Evolutionary conservation across 2,888 invertebrate genomes (phyloP).

Genomic region (Merodon equestris): DNA sequence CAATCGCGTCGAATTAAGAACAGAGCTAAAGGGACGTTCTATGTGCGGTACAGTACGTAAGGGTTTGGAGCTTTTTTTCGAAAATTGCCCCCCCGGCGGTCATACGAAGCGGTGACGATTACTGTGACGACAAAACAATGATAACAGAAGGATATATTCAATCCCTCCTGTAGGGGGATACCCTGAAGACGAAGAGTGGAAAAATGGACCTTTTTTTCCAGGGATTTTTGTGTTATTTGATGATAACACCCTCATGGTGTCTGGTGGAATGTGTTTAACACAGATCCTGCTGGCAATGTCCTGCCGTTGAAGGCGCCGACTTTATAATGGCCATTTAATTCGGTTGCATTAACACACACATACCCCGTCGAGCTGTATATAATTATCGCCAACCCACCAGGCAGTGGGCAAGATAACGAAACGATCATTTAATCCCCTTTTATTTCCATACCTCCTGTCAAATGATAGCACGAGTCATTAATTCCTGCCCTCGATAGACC

Average conservation of each 20-base stretch:
- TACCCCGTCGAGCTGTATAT: conserved; percentile 15
- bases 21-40: conserved; percentile 30
- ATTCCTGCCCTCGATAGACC: conserved; percentile 13
- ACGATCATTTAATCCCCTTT: conserved; percentile 27
- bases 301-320: conserved; percentile 18
- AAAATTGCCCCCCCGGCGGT: conserved; percentile 41
- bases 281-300: not conserved
- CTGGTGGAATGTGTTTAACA: too few species aligned
- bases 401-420: conserved; percentile 8
- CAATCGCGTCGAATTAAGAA: too few species aligned
- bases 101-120: conserved; percentile 55
- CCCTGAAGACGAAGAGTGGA: not conserved
- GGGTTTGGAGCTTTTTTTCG: too few species aligned
- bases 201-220: conserved; percentile 35
- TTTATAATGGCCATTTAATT: conserved; percentile 45
- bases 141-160: conserved; percentile 25
- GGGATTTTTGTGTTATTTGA: conserved; percentile 39
- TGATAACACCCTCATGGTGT: conserved; percentile 46
- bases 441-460: conserved; percentile 13
- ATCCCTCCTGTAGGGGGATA: not conserved
- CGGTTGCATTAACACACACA: conserved; percentile 45
- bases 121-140: conserved; percentile 62
- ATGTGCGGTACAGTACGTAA: not conserved
- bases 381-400: conserved; percentile 47
- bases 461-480: conserved; percentile 41